A percentile compares a stretch with the other conserved stretches of the same genome.
Conservation (phyloP, 1,140 invertebrate species). For the Euwallacea fornicatus region DNA sequence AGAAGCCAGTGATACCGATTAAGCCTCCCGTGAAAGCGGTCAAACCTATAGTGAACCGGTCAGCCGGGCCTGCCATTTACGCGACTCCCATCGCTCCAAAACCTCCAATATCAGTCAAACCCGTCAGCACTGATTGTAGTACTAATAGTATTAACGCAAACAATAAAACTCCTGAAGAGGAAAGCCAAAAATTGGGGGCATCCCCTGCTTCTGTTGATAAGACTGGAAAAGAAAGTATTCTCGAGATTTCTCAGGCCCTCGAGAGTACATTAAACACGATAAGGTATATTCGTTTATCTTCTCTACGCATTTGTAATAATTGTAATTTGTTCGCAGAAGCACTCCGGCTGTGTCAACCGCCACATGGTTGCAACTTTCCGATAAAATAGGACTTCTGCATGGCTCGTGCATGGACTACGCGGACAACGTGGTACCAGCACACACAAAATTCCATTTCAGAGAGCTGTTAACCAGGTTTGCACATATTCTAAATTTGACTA, state of each 20-base stretch:
- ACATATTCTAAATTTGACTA: not conserved
- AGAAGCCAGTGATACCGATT: slow-evolving; percentile 72
- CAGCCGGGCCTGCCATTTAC: slow-evolving; percentile 60
- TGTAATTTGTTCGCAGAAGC: not conserved
- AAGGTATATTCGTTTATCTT: slow-evolving; percentile 41
- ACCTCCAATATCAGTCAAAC: slow-evolving; percentile 62
- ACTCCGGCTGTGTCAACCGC: slow-evolving; percentile 61
- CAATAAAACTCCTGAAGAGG: slow-evolving; percentile 45
- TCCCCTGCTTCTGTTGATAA: slow-evolving; percentile 53
- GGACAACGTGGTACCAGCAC: slow-evolving; percentile 76
- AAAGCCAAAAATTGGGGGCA: slow-evolving; percentile 42
- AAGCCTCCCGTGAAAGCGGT: slow-evolving; percentile 64
- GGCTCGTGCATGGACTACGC: slow-evolving; percentile 73
- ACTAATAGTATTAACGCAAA: slow-evolving; percentile 1
- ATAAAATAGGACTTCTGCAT: slow-evolving; percentile 78
- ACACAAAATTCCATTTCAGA: slow-evolving; percentile 85
- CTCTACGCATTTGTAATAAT: not conserved
- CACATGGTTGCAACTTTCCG: slow-evolving; percentile 80
- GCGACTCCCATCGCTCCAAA: slow-evolving; percentile 64
- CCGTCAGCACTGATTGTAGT: slow-evolving; percentile 55
- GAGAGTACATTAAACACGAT: slow-evolving; percentile 67
- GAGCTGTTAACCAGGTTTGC: slow-evolving; percentile 69
- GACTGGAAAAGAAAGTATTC: slow-evolving; percentile 63
- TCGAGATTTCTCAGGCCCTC: slow-evolving; percentile 69
- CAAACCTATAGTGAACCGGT: slow-evolving; percentile 56